phyloP scores from a whole-genome alignment of 1,140 invertebrate species.

The Listronotus bonariensis region DNA sequence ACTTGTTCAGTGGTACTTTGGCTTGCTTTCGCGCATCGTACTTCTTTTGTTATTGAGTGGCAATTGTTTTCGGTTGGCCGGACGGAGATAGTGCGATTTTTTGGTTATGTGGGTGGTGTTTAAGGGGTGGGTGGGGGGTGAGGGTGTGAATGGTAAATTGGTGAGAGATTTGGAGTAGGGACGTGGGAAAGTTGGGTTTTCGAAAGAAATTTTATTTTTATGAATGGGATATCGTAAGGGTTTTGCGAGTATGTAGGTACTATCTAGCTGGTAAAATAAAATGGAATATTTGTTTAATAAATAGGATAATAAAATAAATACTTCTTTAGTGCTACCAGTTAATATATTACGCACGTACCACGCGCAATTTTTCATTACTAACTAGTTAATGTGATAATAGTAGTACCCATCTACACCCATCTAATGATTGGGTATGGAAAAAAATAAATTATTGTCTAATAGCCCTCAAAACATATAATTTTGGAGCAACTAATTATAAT shows the following conservation, averaged over 20 bases:
- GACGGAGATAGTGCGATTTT: conserved; percentile 2
- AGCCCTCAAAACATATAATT: no score
- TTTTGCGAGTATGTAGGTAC: neutral
- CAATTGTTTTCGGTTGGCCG: conserved; percentile 32
- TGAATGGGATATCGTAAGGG: neutral
- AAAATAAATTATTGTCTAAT: no score
- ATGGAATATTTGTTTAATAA: no score
- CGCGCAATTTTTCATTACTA: no score
- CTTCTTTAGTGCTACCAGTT: no score
- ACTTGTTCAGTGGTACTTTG: conserved; percentile 9
- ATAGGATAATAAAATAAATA: no score
- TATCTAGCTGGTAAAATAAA: neutral
- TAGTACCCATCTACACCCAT: no score
- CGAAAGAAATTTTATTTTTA: neutral
- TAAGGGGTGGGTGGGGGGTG: conserved; percentile 19
- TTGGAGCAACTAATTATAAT: no score
- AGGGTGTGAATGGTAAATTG: conserved; percentile 3
- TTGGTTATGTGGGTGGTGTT: conserved; percentile 19
- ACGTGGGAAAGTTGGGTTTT: neutral
- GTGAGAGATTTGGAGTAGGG: neutral
- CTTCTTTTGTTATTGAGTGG: conserved; percentile 28
- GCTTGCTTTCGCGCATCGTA: conserved; percentile 26
- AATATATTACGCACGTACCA: no score
- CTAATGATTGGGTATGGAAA: no score
- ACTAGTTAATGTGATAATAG: no score